phyloP scores from a whole-genome alignment of 2,888 invertebrate genomes.

The Syrista parreyssii region DNA sequence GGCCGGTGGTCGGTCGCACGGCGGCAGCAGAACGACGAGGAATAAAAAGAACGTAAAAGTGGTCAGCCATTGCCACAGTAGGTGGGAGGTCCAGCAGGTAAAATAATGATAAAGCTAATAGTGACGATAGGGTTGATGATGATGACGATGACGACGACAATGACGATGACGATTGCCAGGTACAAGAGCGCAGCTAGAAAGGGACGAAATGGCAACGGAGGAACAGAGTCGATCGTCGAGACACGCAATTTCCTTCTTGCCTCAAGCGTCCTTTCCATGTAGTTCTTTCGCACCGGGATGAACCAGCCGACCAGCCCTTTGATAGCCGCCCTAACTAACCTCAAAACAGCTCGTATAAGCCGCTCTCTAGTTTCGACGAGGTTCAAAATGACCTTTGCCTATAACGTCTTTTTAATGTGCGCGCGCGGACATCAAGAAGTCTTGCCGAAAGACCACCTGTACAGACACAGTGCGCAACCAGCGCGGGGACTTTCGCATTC shows the following conservation, averaged over 20 bases:
- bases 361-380: constrained; percentile 19
- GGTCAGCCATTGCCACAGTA: constrained; percentile 24
- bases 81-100: constrained; percentile 33
- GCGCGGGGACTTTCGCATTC: constrained; percentile 25
- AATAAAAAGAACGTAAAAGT: constrained; percentile 39
- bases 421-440: constrained; percentile 3
- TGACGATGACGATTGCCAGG: constrained; percentile 1
- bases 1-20: constrained; percentile 5
- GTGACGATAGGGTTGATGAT: constrained; percentile 27
- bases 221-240: background rate
- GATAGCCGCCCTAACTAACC: constrained; percentile 39
- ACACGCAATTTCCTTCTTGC: background rate
- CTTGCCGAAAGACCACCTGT: background rate
- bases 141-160: constrained; percentile 21
- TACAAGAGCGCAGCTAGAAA: background rate
- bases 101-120: constrained; percentile 33
- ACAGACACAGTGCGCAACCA: constrained; percentile 10
- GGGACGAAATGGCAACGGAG: background rate
- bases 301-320: constrained; percentile 31
- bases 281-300: background rate
- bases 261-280: background rate
- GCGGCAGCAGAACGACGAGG: constrained; percentile 11
- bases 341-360: background rate
- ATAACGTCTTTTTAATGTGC: constrained; percentile 39
- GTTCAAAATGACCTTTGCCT: constrained; percentile 2